Evolutionary conservation across 2,888 invertebrate genomes (phyloP).

Genomic region (Lepeophtheirus nordmannii): DNA sequence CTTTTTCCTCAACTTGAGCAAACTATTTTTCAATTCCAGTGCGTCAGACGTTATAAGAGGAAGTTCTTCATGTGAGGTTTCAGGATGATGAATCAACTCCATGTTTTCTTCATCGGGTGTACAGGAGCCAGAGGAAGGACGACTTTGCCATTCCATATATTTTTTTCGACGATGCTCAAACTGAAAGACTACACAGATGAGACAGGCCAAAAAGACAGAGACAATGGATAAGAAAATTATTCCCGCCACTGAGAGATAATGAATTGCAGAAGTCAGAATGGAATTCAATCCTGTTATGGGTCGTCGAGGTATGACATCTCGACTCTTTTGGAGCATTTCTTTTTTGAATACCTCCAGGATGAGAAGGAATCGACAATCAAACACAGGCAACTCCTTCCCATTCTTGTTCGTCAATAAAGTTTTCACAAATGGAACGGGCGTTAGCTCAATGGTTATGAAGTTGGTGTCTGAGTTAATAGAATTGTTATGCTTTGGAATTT

Average conservation of each 20-base stretch:
- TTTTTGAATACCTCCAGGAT: not conserved
- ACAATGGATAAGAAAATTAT: conserved; percentile 3
- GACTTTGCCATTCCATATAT: conserved; percentile 17
- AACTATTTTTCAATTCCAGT: not conserved
- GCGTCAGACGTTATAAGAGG: not conserved
- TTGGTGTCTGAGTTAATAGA: not conserved
- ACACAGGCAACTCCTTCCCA: not conserved
- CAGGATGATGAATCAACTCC: not conserved
- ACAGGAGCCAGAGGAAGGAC: not conserved
- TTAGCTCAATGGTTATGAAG: not conserved
- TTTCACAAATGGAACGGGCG: not conserved
- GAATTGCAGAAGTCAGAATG: too few species aligned
- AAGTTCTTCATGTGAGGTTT: conserved; percentile 1
- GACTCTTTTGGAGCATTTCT: not conserved
- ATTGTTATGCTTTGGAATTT: not conserved
- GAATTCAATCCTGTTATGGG: not conserved
- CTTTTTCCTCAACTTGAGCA: not conserved
- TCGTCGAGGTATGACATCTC: not conserved
- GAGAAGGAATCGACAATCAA: not conserved
- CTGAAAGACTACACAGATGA: conserved; percentile 16
- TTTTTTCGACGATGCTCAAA: conserved; percentile 18
- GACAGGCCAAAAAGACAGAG: not conserved
- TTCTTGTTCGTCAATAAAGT: too few species aligned
- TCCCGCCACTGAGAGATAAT: not conserved
- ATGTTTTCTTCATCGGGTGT: not conserved